phyloP scores from a whole-genome alignment of 2,113 vertebrate species.

The Murina feae region DNA sequence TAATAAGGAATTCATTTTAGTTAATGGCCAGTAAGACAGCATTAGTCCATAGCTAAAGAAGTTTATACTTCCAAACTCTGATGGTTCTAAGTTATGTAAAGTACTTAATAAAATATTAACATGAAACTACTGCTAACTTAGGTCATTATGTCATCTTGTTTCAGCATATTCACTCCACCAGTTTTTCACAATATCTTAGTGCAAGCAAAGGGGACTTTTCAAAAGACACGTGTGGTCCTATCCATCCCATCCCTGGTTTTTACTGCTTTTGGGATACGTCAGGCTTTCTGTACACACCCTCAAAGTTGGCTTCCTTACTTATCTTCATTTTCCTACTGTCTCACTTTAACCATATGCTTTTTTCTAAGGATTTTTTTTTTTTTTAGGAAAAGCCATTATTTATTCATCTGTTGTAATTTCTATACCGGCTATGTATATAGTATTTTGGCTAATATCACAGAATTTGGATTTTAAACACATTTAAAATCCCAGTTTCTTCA shows the following conservation, averaged over 20 bases:
- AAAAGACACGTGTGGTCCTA: neutral
- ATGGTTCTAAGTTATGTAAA: neutral
- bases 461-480: neutral
- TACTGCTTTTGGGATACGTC: rapidly evolving
- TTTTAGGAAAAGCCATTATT: too few species aligned
- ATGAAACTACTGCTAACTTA: neutral
- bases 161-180: neutral
- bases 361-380: too few species aligned
- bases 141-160: neutral
- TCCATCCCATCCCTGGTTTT: too few species aligned
- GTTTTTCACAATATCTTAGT: neutral
- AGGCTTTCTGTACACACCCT: rapidly evolving
- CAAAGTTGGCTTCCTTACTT: neutral
- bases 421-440: neutral
- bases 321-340: neutral
- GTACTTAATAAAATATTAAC: slow-evolving; percentile 10
- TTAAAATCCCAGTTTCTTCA: neutral
- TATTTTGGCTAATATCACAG: neutral
- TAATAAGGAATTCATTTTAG: slow-evolving; percentile 35
- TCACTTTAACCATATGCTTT: neutral
- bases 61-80: neutral
- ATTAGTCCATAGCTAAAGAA: neutral
- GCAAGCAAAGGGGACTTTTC: neutral
- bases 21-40: neutral
- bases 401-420: too few species aligned